Conservation (phyloP, 2,113 vertebrate species). For the Pterophyllum scalare region DNA sequence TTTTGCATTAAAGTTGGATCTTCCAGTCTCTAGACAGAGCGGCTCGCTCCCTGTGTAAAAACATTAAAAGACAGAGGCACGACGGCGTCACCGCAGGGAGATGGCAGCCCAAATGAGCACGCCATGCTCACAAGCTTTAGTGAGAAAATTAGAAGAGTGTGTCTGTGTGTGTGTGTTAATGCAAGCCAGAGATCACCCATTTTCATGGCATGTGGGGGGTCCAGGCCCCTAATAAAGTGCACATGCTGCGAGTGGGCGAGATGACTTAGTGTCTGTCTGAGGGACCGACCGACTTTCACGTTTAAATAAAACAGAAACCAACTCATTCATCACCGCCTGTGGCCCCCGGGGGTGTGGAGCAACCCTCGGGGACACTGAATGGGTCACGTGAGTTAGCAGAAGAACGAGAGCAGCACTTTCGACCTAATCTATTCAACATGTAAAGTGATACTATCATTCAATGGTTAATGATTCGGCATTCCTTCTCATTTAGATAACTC, state of each 20-base stretch:
- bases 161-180: constrained; percentile 70
- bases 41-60: constrained; percentile 76
- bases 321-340: constrained; percentile 44
- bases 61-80: constrained; percentile 79
- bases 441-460: neutral
- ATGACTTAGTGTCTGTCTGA: constrained; percentile 55
- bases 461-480: neutral
- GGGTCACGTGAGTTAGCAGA: constrained; percentile 12
- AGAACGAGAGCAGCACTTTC: neutral
- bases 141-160: constrained; percentile 79
- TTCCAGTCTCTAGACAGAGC: constrained; percentile 72
- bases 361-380: neutral
- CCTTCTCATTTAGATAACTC: neutral
- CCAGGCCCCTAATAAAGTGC: constrained; percentile 62
- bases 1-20: constrained; percentile 73
- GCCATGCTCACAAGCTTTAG: constrained; percentile 52
- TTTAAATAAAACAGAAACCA: constrained; percentile 45
- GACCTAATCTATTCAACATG: constrained; percentile 19
- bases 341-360: neutral
- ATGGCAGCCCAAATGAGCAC: constrained; percentile 75
- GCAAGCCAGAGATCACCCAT: constrained; percentile 74
- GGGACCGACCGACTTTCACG: constrained; percentile 44
- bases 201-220: constrained; percentile 75
- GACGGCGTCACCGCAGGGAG: constrained; percentile 82
- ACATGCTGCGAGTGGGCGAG: constrained; percentile 46